phyloP scores from a whole-genome alignment of 2,113 vertebrate species.

The Petaurus breviceps region DNA sequence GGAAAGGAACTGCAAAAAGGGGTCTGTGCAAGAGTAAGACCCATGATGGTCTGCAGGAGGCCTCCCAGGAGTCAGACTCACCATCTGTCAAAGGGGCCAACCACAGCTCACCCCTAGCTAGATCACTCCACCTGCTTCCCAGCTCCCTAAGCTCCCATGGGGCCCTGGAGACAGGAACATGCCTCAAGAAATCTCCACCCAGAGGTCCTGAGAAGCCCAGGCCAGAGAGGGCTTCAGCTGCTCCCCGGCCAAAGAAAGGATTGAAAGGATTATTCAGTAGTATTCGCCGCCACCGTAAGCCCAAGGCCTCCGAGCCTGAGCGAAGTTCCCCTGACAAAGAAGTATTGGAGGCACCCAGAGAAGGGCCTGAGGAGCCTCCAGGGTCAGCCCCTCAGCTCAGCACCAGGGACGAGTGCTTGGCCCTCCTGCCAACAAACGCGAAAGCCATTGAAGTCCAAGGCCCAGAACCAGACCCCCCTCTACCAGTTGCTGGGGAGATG shows the following conservation, averaged over 20 bases:
- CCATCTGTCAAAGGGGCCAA: conserved; percentile 43
- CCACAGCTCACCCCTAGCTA: conserved; percentile 54
- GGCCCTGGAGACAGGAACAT: conserved; percentile 64
- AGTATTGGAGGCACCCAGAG: background rate
- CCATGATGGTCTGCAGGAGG: conserved; percentile 89
- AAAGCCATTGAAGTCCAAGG: conserved; percentile 50
- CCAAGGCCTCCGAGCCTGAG: conserved; percentile 85
- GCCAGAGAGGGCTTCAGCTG: conserved; percentile 83
- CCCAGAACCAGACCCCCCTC: conserved; percentile 49
- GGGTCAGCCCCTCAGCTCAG: background rate
- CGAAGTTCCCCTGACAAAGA: conserved; percentile 75
- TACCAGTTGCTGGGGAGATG: conserved; percentile 4
- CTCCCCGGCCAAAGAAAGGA: conserved; percentile 90
- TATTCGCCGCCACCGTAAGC: conserved; percentile 92
- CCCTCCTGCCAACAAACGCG: conserved; percentile 27
- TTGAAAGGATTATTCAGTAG: conserved; percentile 94
- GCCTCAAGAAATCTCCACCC: conserved; percentile 77
- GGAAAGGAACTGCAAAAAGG: conserved; percentile 88
- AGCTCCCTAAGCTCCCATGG: conserved; percentile 82
- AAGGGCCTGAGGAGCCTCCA: background rate
- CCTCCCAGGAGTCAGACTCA: conserved; percentile 50
- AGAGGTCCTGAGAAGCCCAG: conserved; percentile 82
- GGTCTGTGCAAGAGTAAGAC: conserved; percentile 94
- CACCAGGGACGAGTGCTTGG: accelerated
- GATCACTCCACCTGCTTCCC: conserved; percentile 58